Evolutionary conservation across 2,113 vertebrate genomes (phyloP).

Genomic region (Pungitius pungitius): DNA sequence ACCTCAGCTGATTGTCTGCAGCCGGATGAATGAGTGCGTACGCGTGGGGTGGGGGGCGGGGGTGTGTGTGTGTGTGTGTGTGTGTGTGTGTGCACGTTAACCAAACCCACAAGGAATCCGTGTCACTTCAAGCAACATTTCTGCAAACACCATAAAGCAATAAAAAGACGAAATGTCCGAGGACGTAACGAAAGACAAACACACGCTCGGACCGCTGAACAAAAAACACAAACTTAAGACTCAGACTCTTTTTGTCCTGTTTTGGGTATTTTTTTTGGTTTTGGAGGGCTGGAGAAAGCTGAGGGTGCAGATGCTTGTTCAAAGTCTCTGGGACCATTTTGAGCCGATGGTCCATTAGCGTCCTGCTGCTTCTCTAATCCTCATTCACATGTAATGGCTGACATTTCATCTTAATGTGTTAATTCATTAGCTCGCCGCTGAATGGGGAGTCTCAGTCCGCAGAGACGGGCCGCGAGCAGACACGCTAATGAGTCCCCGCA

Average conservation of each 20-base stretch:
- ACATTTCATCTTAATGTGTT: slow-evolving; percentile 83
- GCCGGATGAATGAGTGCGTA: slow-evolving; percentile 28
- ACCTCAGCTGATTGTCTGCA: slow-evolving; percentile 50
- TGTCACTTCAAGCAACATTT: slow-evolving; percentile 63
- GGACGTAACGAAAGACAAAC: slow-evolving; percentile 4
- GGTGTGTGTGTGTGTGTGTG: background rate
- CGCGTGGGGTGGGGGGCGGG: too few relatives aligned
- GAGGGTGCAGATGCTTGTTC: slow-evolving; percentile 72
- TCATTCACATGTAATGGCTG: slow-evolving; percentile 83
- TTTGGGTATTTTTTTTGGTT: slow-evolving; percentile 29
- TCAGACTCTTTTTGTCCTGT: background rate
- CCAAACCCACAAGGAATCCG: slow-evolving; percentile 63
- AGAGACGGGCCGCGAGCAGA: slow-evolving; percentile 65
- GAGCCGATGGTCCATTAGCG: slow-evolving; percentile 78
- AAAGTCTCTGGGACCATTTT: slow-evolving; percentile 66
- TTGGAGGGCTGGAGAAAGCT: slow-evolving; percentile 34
- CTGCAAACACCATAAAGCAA: slow-evolving; percentile 79
- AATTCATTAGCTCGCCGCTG: slow-evolving; percentile 77
- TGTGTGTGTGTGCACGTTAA: slow-evolving; percentile 5
- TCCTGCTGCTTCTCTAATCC: slow-evolving; percentile 85
- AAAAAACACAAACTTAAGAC: slow-evolving; percentile 3
- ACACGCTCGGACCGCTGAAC: slow-evolving; percentile 27
- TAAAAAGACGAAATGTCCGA: slow-evolving; percentile 65
- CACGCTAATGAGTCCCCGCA: slow-evolving; percentile 68
- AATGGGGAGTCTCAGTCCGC: slow-evolving; percentile 66